Conservation (phyloP, 2,888 invertebrate genomes). For the Calliphora vomitoria region DNA sequence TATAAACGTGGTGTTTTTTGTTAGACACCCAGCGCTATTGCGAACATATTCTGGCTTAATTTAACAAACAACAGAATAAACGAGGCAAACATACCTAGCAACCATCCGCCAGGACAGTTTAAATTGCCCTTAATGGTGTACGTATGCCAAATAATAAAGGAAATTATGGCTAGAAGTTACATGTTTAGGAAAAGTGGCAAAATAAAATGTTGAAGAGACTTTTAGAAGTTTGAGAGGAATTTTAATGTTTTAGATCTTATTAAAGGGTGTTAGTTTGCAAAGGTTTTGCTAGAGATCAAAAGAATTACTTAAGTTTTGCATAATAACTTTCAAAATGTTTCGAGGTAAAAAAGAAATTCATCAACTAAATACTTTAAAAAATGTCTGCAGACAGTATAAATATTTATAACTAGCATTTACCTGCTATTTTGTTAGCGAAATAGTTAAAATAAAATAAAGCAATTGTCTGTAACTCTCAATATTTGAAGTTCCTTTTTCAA, state of each 20-base stretch:
- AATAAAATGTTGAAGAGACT: neutral
- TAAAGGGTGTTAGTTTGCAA: neutral
- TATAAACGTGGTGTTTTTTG: constrained; percentile 13
- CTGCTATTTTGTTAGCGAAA: no score
- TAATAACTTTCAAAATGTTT: no score
- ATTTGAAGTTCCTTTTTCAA: no score
- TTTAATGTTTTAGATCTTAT: neutral
- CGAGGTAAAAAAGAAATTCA: no score
- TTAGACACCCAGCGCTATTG: neutral
- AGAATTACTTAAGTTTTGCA: neutral
- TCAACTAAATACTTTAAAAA: no score
- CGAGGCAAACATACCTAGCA: neutral
- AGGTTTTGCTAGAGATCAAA: neutral
- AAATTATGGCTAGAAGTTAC: constrained; percentile 21
- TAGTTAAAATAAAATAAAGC: no score
- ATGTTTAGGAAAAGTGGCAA: neutral
- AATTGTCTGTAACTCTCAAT: no score
- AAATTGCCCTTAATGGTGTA: constrained; percentile 37
- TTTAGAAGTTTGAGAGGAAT: neutral
- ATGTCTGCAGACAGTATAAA: no score
- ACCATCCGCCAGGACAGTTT: constrained; percentile 2
- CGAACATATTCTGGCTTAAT: neutral
- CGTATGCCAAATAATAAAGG: constrained; percentile 26
- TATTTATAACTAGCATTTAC: no score
- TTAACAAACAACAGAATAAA: constrained; percentile 7